Base-by-base conservation (phyloP, 1,140 invertebrate genomes). In the Bombus terrestris region DNA sequence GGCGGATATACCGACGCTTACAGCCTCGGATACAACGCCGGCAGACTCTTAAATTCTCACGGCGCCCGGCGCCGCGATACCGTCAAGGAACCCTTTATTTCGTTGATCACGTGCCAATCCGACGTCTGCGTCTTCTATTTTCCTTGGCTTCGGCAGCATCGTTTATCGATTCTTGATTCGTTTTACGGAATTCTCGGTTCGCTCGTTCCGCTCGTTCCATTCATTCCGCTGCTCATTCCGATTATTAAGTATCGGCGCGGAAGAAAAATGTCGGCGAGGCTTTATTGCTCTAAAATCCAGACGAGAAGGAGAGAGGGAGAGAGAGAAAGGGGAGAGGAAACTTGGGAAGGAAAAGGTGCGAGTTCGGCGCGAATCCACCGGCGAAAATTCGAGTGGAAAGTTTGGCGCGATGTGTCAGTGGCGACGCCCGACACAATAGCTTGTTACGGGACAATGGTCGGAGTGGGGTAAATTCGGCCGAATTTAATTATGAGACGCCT, bases 401-500 rank as follows among this genome's bases (percentile, higher is more conserved):
- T 94, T 95, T 94, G 89, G 71, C 88, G 85, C 76, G 86, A 87
- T 89, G 77, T 85, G 90, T 92, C 92, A 90, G 89, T 90, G 88
- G 88, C 88, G 90, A 90, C 86, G 89, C 91, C 90, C 90, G 89
- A 81, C 89, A 95, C 94, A 95, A 95, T 95, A 95, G 94, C 94
- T 95, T 95, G 94, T 95, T 95, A 95, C 93, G 93, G 94, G 92
- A 95, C 94, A 95, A 94, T 95, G 92, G 91, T 71, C 87, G 88
- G 87, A 90, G 93, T 89, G 91, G 93, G 92, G 92, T 92, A 92
- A 95, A 95, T 95, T 95, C 93, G 94, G 93, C 87, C 94, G 94
- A 95, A 95, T 95, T 95, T 95, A 95, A 95, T 95, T 95, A 95
- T 94, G 94, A 95, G 93, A 89, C 92, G 94, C 92, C 94, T 95